Conservation (phyloP, 2,888 invertebrate genomes). For the Eubasilissa splendida region DNA sequence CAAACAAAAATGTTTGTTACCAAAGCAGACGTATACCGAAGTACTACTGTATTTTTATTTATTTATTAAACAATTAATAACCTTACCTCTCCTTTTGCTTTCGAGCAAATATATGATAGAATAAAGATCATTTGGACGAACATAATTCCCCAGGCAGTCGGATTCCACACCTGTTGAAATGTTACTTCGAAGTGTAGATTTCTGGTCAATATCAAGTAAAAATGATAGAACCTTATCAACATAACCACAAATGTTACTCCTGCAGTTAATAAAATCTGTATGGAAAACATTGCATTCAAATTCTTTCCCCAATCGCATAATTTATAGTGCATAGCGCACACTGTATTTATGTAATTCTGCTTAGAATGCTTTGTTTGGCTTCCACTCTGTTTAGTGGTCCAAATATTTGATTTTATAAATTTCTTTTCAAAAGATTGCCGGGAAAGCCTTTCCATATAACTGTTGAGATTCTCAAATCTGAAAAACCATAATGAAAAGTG, state of each 20-base stretch:
- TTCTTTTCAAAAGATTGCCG: not conserved
- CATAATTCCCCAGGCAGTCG: slow-evolving; percentile 40
- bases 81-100: slow-evolving; percentile 49
- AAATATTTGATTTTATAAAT: not conserved
- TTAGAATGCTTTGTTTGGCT: not conserved
- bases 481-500: not conserved
- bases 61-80: too few species aligned
- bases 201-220: slow-evolving; percentile 52
- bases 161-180: slow-evolving; percentile 44
- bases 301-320: slow-evolving; percentile 45
- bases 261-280: slow-evolving; percentile 44
- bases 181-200: slow-evolving; percentile 40
- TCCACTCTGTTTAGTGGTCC: not conserved
- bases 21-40: too few species aligned
- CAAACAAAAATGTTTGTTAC: too few species aligned
- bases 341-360: slow-evolving; percentile 22
- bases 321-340: slow-evolving; percentile 49
- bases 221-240: slow-evolving; percentile 48
- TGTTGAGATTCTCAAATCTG: slow-evolving; percentile 38
- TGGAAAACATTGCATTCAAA: slow-evolving; percentile 45
- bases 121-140: slow-evolving; percentile 36
- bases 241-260: slow-evolving; percentile 47
- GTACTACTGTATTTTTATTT: too few species aligned
- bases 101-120: slow-evolving; percentile 44
- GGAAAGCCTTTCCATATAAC: slow-evolving; percentile 15